phyloP scores from a whole-genome alignment of 2,888 invertebrate species.

The Scelioninae gen. 2 region DNA sequence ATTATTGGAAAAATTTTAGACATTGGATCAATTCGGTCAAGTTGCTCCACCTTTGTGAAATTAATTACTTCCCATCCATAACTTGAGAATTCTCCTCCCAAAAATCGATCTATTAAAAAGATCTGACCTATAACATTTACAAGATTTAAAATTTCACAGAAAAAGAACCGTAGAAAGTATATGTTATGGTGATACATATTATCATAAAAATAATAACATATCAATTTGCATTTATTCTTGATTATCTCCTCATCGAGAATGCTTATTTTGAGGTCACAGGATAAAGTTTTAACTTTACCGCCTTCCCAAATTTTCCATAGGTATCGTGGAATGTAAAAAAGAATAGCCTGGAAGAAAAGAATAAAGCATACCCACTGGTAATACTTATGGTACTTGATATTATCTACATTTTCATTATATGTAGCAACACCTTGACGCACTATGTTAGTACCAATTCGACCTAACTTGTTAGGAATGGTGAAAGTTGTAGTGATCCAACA shows the following conservation, averaged over 20 bases:
- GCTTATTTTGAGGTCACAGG: constrained; percentile 1
- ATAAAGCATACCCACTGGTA: constrained; percentile 98
- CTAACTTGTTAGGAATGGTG: constrained; percentile 89
- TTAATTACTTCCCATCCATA: no score
- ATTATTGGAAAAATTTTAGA: no score
- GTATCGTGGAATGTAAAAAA: constrained; percentile 93
- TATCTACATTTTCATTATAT: constrained; percentile 76
- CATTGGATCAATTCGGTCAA: no score
- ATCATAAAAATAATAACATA: constrained; percentile 87
- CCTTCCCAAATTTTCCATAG: constrained; percentile 97
- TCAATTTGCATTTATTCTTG: constrained; percentile 85
- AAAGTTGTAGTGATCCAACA: constrained; percentile 79
- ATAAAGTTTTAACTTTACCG: constrained; percentile 77
- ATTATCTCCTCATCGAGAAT: background rate
- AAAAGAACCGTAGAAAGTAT: constrained; percentile 81
- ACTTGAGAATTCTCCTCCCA: no score
- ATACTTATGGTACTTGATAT: constrained; percentile 93
- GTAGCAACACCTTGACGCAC: constrained; percentile 77
- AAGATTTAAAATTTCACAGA: no score
- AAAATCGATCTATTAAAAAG: no score
- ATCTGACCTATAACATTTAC: no score
- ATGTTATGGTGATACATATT: constrained; percentile 91
- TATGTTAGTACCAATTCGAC: constrained; percentile 83
- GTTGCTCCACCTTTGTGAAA: no score
- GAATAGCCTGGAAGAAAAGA: constrained; percentile 91